Percentiles rank a stretch among this genome's conserved stretches.
Evolutionary conservation across 2,113 vertebrate genomes (phyloP).

Genomic region (Anas platyrhynchos): DNA sequence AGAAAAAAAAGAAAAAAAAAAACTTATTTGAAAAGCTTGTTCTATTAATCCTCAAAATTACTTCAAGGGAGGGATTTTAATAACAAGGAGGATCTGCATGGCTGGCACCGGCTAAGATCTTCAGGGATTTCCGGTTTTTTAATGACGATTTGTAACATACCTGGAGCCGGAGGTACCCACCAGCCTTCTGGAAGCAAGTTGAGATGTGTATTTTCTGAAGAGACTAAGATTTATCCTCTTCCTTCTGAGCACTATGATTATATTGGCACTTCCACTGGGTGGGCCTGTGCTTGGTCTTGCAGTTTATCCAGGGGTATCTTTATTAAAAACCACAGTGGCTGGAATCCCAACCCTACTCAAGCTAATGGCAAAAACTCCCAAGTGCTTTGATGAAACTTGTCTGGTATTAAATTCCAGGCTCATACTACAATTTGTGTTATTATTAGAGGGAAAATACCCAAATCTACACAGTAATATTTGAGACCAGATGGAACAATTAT

Average conservation of each 20-base stretch:
- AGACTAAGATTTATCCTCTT: not conserved
- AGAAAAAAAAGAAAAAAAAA: not conserved
- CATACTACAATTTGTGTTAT: not conserved
- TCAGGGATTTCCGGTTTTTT: not conserved
- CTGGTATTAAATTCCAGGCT: conserved; percentile 11
- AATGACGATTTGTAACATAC: not conserved
- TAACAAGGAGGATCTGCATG: not conserved
- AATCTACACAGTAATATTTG: not conserved
- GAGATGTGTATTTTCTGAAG: not conserved
- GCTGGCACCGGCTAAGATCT: not conserved
- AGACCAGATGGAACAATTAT: not conserved
- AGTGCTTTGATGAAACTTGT: not conserved
- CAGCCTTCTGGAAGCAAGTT: not conserved
- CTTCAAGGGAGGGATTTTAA: not conserved
- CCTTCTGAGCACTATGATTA: not conserved
- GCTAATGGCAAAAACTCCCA: not conserved
- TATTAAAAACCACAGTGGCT: not conserved
- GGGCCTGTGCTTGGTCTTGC: not conserved
- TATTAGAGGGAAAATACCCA: not conserved
- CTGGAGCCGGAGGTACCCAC: not conserved
- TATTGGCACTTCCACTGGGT: not conserved
- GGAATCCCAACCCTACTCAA: not conserved
- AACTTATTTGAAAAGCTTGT: not conserved
- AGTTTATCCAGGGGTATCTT: not conserved
- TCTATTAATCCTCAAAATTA: not conserved